Conservation (phyloP, 1,140 invertebrate genomes). For the Oncopeltus fasciatus region DNA sequence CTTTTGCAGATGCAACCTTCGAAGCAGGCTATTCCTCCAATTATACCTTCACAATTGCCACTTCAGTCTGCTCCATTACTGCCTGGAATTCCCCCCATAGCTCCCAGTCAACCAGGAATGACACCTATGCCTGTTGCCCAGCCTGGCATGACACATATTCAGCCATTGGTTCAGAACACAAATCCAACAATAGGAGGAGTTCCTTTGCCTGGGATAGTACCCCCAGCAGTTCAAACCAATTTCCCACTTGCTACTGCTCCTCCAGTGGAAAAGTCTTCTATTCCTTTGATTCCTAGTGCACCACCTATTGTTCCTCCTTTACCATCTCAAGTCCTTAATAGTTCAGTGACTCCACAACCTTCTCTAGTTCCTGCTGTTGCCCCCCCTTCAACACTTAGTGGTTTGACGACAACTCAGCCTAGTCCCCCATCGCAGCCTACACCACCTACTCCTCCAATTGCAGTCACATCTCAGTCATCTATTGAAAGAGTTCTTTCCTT, state of each 20-base stretch:
- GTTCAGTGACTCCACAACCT: neutral
- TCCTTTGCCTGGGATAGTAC: neutral
- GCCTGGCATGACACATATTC: slow-evolving; percentile 21
- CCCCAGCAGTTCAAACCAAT: neutral
- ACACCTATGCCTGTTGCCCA: slow-evolving; percentile 16
- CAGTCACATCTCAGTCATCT: slow-evolving; percentile 23
- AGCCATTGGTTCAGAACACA: neutral
- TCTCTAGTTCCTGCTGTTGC: neutral
- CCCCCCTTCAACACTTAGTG: neutral
- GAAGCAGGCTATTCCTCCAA: neutral
- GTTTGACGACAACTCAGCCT: neutral
- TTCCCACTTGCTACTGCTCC: neutral
- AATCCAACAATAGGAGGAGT: neutral
- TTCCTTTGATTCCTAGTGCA: no score
- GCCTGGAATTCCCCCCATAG: neutral
- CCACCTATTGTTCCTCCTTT: slow-evolving; percentile 1
- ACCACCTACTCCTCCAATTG: slow-evolving; percentile 1
- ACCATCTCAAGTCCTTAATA: neutral
- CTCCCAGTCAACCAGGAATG: neutral
- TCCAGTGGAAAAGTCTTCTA: no score
- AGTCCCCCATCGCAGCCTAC: neutral
- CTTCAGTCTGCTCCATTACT: neutral
- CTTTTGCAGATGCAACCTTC: slow-evolving; percentile 25
- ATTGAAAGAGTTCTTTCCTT: slow-evolving; percentile 33
- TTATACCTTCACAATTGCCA: slow-evolving; percentile 19